Conservation (phyloP, 2,888 invertebrate species). For the Tridacna crocea region DNA sequence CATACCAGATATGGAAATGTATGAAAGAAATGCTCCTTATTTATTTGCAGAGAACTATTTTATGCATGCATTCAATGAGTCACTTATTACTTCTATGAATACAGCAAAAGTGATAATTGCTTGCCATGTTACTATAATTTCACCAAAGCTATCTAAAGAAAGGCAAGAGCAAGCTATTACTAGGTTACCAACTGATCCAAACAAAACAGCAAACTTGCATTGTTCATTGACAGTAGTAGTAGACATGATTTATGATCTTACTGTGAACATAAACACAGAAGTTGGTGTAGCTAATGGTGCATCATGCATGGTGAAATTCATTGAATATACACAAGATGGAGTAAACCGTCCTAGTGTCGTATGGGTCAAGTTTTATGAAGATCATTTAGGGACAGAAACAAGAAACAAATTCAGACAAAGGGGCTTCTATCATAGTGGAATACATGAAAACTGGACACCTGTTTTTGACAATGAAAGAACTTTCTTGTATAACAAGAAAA, state of each 20-base stretch:
- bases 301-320: too few species aligned
- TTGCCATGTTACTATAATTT: slow-evolving; percentile 32
- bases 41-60: slow-evolving; percentile 45
- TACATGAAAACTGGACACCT: slow-evolving; percentile 50
- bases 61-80: slow-evolving; percentile 37
- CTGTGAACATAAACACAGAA: slow-evolving; percentile 30
- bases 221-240: slow-evolving; percentile 21
- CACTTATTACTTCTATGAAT: slow-evolving; percentile 31
- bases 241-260: too few species aligned
- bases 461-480: slow-evolving; percentile 61
- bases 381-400: slow-evolving; percentile 45
- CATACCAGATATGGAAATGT: slow-evolving; percentile 1
- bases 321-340: slow-evolving; percentile 42
- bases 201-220: too few species aligned
- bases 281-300: slow-evolving; percentile 41
- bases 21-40: slow-evolving; percentile 35
- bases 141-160: slow-evolving; percentile 29
- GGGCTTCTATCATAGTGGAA: slow-evolving; percentile 30
- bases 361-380: too few species aligned
- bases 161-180: slow-evolving; percentile 25
- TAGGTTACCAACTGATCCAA: too few species aligned
- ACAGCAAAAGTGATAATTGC: slow-evolving; percentile 13
- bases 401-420: too few species aligned
- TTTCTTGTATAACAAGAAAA: too few species aligned
- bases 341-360: slow-evolving; percentile 47